phyloP scores from a whole-genome alignment of 1,140 invertebrate genomes.

The Belonocnema kinseyi region DNA sequence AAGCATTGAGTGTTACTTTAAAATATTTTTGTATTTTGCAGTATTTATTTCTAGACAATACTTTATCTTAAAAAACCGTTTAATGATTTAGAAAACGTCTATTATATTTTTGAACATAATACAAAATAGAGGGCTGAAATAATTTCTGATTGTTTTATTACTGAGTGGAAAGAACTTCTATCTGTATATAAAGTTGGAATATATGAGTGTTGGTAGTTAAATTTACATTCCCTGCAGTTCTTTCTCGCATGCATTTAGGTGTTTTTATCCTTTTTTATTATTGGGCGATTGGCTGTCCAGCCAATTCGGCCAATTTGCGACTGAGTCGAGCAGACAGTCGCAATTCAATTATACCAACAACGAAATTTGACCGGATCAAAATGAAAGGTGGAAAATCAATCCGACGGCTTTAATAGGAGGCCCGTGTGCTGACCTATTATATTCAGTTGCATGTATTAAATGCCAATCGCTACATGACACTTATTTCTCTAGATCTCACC shows the following conservation, averaged over 20 bases:
- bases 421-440: constrained; percentile 60
- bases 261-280: constrained; percentile 58
- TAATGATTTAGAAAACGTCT: no score
- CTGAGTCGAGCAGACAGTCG: constrained; percentile 64
- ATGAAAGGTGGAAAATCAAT: constrained; percentile 70
- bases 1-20: no score
- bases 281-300: constrained; percentile 48
- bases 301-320: constrained; percentile 71
- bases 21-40: no score
- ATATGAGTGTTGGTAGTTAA: neutral
- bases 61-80: no score
- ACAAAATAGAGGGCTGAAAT: neutral
- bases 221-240: constrained; percentile 7
- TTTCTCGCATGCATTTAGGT: constrained; percentile 20
- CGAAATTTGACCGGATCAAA: constrained; percentile 70
- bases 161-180: constrained; percentile 12
- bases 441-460: constrained; percentile 33
- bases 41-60: no score
- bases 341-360: constrained; percentile 72
- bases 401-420: constrained; percentile 62
- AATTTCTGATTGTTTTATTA: constrained; percentile 32
- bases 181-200: constrained; percentile 25
- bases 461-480: neutral
- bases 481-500: neutral
- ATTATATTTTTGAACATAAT: no score